Base-by-base conservation (phyloP, 2,888 invertebrate species). In the Spilarctia lutea region DNA sequence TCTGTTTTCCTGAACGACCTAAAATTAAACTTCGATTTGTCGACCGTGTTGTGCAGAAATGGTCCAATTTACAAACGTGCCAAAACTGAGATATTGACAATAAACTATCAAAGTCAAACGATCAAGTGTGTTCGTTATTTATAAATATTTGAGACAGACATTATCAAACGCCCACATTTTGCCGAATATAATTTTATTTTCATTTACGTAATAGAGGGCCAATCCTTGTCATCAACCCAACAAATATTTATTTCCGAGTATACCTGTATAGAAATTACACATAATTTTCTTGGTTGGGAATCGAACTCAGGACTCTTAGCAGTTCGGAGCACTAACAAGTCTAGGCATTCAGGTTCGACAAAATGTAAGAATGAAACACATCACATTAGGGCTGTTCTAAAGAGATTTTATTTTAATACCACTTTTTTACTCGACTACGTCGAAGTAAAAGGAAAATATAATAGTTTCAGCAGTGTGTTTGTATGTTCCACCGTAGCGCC, bases 21-120 rank as follows among this genome's bases (percentile, higher is more conserved):
- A 56, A 56, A 56, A 56, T 56, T 56, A 56, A n/a, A 56, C 52
- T 56, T 56, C n/a, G 10, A n/a, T n/a, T n/a, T 56, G n/a, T 56
- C 24, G 52, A 56, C 24, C 52, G 52, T 56, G 24, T 56, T n/a
- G 52, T 56, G 52, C 52, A 56, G 52, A 56, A 56, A 56, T 56
- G 52, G 52, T 56, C 24, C n/a, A 56, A 56, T 56, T 56, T 56
- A 56, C 11, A 71, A 67, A 60, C 30, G 65, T 65, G 48, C 39
- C 52, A 56, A 56, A n/a, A 56, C 20, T 56, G 52, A 56, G 52
- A n/a, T 56, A n/a, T 56, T 56, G 52, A 24, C n/a, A n/a, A 56
- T 56, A 56, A 52, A n/a, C 52, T 24, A 56, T 56, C 6, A 35
- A 35, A 4, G 35, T 35, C 35, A 35, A 35, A 35, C 35, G 35